These are phyloP conservation scores for Remorina albescens DNA, from an alignment of 2,797 vertebrate genomes.

Conservation along the genomic window DNA sequence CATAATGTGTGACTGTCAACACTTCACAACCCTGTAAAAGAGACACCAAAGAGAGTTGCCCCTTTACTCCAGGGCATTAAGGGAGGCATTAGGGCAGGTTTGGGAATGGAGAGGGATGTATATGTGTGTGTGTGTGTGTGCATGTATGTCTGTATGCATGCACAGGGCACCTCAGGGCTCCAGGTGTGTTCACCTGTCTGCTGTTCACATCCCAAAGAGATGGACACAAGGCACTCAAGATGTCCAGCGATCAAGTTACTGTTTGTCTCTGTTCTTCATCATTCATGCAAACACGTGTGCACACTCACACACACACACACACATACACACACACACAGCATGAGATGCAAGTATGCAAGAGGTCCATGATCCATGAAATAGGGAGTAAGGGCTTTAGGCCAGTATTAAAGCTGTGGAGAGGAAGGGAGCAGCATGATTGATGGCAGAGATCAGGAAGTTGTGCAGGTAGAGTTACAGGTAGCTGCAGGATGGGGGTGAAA, in stretches of 20 bases:
- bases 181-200: constrained; percentile 77
- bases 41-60: constrained; percentile 52
- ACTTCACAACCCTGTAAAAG: constrained; percentile 59
- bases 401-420: constrained; percentile 57
- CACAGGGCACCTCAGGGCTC: constrained; percentile 49
- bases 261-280: constrained; percentile 60
- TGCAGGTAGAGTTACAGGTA: constrained; percentile 70
- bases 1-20: constrained; percentile 73
- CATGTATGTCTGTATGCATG: neutral
- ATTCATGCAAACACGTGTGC: constrained; percentile 47
- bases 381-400: constrained; percentile 76
- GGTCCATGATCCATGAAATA: constrained; percentile 83
- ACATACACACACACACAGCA: constrained; percentile 22
- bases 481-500: constrained; percentile 26
- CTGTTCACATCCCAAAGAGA: constrained; percentile 64
- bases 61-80: constrained; percentile 48
- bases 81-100: constrained; percentile 47
- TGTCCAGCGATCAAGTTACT: constrained; percentile 73
- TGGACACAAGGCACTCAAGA: constrained; percentile 58
- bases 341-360: constrained; percentile 62
- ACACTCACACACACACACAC: constrained; percentile 2
- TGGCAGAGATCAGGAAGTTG: constrained; percentile 67
- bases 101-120: constrained; percentile 8
- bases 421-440: constrained; percentile 74
- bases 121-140: constrained; percentile 5